Evolutionary conservation across 2,888 invertebrate genomes (phyloP).

Genomic region (Aelia acuminata): DNA sequence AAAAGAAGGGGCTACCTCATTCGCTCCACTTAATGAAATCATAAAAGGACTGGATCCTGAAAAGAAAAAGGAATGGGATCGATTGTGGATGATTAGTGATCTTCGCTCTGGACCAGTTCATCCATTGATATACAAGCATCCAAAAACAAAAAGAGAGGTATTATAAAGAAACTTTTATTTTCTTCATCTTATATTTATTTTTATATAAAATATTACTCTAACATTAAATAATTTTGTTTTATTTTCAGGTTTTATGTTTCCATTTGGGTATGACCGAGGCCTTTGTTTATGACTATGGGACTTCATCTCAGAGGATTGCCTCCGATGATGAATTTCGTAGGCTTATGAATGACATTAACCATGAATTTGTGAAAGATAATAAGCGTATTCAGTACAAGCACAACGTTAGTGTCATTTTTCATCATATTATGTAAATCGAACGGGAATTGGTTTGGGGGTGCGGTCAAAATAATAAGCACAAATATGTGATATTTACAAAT

Average conservation of each 20-base stretch:
- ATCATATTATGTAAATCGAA: too few species aligned
- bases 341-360: conserved; percentile 16
- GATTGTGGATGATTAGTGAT: conserved; percentile 68
- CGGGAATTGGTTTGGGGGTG: too few species aligned
- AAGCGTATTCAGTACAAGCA: too few species aligned
- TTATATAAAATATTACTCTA: neutral
- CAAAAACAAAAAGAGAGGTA: conserved; percentile 66
- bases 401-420: too few species aligned
- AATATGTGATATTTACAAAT: too few species aligned
- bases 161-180: neutral
- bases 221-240: too few species aligned
- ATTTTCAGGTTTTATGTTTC: conserved; percentile 67
- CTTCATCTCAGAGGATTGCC: conserved; percentile 65
- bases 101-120: conserved; percentile 67
- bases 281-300: conserved; percentile 67
- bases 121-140: conserved; percentile 67
- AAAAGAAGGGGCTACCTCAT: conserved; percentile 67
- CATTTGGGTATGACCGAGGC: conserved; percentile 67
- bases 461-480: too few species aligned
- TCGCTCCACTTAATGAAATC: conserved; percentile 67
- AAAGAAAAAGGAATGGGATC: conserved; percentile 66
- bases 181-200: neutral
- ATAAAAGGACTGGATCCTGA: conserved; percentile 66
- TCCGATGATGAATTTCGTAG: conserved; percentile 66
- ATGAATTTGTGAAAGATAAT: too few species aligned